Percentiles rank a stretch among this genome's conserved stretches.
These are phyloP conservation scores for Lycopodina hypogea DNA, from an alignment of 37 sponge, comb jelly and placozoan genomes.

Conservation along the genomic window DNA sequence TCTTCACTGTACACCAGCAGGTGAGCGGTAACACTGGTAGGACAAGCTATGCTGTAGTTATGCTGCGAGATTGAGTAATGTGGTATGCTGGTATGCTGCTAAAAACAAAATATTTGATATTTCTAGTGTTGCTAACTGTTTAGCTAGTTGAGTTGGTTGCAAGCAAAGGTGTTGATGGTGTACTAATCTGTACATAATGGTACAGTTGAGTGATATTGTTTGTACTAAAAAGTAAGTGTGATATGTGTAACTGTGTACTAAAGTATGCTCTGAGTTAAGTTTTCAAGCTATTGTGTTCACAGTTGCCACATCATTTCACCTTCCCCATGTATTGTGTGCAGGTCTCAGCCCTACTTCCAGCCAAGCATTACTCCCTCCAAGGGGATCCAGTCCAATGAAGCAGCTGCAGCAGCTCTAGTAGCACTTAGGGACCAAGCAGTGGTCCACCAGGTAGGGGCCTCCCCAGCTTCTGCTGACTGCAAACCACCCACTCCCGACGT, in stretches of 20 bases:
- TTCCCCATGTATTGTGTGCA: background rate
- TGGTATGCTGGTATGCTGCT: background rate
- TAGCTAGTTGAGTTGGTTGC: background rate
- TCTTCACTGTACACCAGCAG: background rate
- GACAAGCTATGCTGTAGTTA: conserved; percentile 16
- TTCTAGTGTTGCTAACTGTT: background rate
- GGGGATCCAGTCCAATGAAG: conserved; percentile 12
- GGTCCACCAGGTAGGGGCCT: background rate
- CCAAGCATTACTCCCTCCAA: conserved; percentile 11
- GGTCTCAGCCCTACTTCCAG: conserved; percentile 3
- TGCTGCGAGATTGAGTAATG: background rate
- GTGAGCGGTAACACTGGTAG: background rate
- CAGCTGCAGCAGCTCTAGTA: conserved; percentile 29
- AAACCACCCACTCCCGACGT: conserved; percentile 3
- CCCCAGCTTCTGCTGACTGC: conserved; percentile 3
- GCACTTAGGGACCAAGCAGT: conserved; percentile 7
- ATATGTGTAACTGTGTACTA: no score
- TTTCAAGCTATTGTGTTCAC: no score
- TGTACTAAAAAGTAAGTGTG: no score
- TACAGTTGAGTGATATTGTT: no score
- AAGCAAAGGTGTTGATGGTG: no score
- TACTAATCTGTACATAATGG: no score
- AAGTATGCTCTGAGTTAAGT: no score
- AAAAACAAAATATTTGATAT: no score
- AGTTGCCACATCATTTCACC: no score